A percentile compares a stretch with the other conserved stretches of the same genome.
These are phyloP conservation scores for Tarsius wallacei DNA, from an alignment of 2,797 vertebrate genomes.

Conservation along the genomic window DNA sequence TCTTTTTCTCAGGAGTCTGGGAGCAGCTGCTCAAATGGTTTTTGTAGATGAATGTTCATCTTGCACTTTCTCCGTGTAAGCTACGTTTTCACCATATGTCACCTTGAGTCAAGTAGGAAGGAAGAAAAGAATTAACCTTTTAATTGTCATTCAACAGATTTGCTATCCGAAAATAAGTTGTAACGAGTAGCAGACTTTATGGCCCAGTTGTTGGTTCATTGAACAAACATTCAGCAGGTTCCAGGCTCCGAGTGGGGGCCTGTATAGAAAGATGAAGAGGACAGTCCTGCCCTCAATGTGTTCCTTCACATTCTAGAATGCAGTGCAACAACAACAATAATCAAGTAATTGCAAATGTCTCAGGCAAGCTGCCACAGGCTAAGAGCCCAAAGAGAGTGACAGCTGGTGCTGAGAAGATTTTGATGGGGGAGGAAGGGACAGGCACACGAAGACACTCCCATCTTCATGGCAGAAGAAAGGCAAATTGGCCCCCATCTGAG, in stretches of 20 bases:
- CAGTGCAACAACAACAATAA: not conserved
- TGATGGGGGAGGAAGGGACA: not conserved
- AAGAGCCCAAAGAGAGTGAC: not conserved
- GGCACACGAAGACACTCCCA: not conserved
- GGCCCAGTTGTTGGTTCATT: not conserved
- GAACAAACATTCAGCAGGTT: not conserved
- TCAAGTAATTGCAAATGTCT: not conserved
- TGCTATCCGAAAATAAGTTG: not conserved
- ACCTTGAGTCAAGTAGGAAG: not conserved
- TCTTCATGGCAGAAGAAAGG: not conserved
- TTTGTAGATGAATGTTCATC: too few relatives aligned
- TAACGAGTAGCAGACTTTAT: not conserved
- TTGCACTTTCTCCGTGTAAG: not conserved
- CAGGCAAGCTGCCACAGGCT: not conserved
- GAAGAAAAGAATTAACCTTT: not conserved
- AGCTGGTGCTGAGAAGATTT: not conserved
- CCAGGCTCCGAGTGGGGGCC: not conserved
- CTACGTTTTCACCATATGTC: too few relatives aligned
- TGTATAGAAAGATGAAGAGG: not conserved
- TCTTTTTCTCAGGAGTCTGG: not conserved
- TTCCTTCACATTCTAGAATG: not conserved
- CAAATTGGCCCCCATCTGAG: accelerated
- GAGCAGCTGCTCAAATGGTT: not conserved
- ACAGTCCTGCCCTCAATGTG: not conserved
- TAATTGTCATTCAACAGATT: not conserved